Evolutionary conservation across 2,888 invertebrate genomes (phyloP), one percentile per base, ranked within the genome.

Genomic region (Drosophila macrospina): DNA sequence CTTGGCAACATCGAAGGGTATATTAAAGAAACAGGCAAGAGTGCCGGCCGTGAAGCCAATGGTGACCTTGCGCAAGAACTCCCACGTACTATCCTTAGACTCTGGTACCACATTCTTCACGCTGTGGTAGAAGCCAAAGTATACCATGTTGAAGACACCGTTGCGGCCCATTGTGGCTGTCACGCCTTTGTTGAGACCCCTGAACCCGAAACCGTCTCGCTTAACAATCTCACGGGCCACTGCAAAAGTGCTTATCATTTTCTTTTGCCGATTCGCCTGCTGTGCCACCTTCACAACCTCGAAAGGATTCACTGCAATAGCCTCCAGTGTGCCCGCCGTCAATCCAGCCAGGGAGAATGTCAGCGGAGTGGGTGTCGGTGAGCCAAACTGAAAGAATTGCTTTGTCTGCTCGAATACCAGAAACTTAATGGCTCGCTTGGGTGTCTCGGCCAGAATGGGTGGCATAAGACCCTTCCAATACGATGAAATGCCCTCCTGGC

Each of bases 1-100:
- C 92, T 98, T 98, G 24, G 97, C 98, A 28, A 98, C 98, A 91
- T 98, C 98, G 92, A 98, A 98, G 5, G 98, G 98, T 92, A 98
- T 98, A 92, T 98, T 98, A 47, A 96, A 93, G 78, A 96, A 95
- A 5, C 98, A 98, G 7, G 96, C 98, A 34, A 98, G 91, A 0
- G 96, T 96, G 2, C 98, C 98, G 10, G 98, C 97, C 8, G 94
- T 93, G 89, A 98, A 97, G 37, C 98, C 98, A 79, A 98, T 96
- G 0, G 94, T 93, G 37, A 97, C 94, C 93, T 97, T 97, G 34
- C 95, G 93, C 1, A 94, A 91, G 84, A 97, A 96, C 90, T 96
- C 96, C 50, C 94, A 87, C 7, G 94, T 89, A 0, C 94, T 94
- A 91, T 96, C 96, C 91, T 95, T 91, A 88, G 93, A 94, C 85